Base-by-base conservation (phyloP, 2,797 vertebrate genomes). In the Enteromius argenteus region DNA sequence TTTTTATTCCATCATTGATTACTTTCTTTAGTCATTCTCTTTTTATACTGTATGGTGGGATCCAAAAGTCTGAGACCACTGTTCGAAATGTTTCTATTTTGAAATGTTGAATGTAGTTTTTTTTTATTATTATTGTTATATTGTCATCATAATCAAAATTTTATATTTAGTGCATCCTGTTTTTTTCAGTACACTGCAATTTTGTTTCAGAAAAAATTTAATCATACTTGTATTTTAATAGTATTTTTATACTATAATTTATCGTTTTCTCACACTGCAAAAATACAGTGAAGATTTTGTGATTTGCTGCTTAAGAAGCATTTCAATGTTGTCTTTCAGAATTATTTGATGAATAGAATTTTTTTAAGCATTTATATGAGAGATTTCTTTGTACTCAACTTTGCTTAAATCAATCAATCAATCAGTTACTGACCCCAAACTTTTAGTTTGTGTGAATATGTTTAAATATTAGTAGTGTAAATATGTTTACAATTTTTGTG, bases 1-100 rank as follows among this genome's bases (percentile, higher is more conserved):
- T 39, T 51, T 80, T 68, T 21, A 37, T 53, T 39, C 46, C 11
- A 53, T 68, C 21, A 80, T 80, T 23, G 78, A 80, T 80, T 53
- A 44, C 5, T 5, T 30, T 19, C 4, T 62, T 44, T 77, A 78
- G 23, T 62, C 56, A 44, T 62, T 78, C 56, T 30, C 3, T 56
- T 58, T 4, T 2, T 76, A 3, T 60, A 46, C 44, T 46, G 44
- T 46, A 39, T 58, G 14, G 21, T 23, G 53, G 21, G 37, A 76
- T 76, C 35, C n/a, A 60, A 42, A 17, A 19, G 74, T 76, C 32
- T 76, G 21, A 76, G 32, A 76, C 30, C 11, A 49, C 35, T 68
- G 6, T 15, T 72, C 15, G 19, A 30, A 49, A 9, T 72, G 46
- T 35, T 74, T 53, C 5, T 35, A 51, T 35, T 53, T 35, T 0